Percentiles rank a stretch among this genome's conserved stretches.
phyloP scores from a whole-genome alignment of 1,140 invertebrate genomes.

The Anastrepha ludens region DNA sequence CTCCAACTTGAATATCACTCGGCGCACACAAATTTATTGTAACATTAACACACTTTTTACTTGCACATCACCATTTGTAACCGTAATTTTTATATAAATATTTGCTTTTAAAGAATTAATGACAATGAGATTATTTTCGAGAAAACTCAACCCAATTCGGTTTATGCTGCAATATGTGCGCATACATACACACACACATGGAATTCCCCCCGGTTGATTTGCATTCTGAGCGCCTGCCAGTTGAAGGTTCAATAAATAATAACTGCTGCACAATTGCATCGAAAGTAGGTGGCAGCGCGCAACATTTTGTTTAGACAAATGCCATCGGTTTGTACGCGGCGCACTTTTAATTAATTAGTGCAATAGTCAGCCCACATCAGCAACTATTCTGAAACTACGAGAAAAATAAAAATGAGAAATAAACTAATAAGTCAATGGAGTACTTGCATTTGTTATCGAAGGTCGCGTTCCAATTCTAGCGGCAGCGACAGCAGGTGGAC shows the following conservation, averaged over 20 bases:
- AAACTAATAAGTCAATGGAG: no score
- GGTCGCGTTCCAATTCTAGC: conserved; percentile 18
- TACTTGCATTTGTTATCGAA: background rate
- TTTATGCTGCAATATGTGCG: background rate
- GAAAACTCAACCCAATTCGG: background rate
- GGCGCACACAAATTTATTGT: background rate
- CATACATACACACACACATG: no score
- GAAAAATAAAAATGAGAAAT: background rate
- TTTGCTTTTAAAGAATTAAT: background rate
- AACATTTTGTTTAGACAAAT: conserved; percentile 7
- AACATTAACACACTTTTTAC: background rate
- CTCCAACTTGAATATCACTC: no score
- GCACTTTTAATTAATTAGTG: background rate
- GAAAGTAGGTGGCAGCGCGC: background rate
- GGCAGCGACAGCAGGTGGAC: no score
- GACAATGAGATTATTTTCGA: background rate
- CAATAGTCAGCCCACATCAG: background rate
- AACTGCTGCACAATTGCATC: background rate
- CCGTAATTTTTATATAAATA: background rate
- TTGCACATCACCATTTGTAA: background rate
- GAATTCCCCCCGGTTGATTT: no score
- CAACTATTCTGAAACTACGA: background rate
- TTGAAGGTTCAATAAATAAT: background rate
- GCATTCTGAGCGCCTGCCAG: background rate
- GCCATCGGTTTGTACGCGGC: background rate